phyloP scores from a whole-genome alignment of 1,140 invertebrate species.

The Eupristina koningsbergeri region DNA sequence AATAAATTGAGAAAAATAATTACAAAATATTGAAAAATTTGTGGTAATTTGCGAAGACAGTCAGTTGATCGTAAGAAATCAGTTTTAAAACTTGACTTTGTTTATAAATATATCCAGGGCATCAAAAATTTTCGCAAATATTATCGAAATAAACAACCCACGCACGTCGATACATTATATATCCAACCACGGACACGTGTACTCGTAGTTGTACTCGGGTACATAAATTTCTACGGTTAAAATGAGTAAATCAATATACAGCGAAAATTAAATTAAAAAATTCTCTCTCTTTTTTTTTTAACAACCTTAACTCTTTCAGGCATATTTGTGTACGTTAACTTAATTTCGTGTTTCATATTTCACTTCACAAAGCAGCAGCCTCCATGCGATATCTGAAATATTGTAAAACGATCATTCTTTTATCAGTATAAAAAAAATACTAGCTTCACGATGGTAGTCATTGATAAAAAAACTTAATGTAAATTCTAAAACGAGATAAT shows the following conservation, averaged over 20 bases:
- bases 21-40: too few relatives aligned
- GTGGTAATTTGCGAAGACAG: too few relatives aligned
- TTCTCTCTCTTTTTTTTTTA: neutral
- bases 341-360: neutral
- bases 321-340: neutral
- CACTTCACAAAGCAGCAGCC: too few relatives aligned
- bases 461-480: neutral
- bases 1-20: too few relatives aligned
- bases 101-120: too few relatives aligned
- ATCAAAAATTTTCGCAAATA: neutral
- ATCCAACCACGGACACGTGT: neutral
- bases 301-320: neutral
- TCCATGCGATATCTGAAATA: too few relatives aligned
- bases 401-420: too few relatives aligned
- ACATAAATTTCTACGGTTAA: neutral
- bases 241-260: neutral
- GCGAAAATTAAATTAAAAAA: neutral
- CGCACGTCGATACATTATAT: too few relatives aligned
- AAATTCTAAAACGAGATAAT: too few relatives aligned
- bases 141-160: neutral
- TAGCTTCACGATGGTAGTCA: neutral
- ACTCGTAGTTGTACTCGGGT: too few relatives aligned
- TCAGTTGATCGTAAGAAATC: too few relatives aligned
- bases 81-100: too few relatives aligned
- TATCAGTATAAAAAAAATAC: neutral